A percentile compares a stretch with the other conserved stretches of the same genome.
Conservation (phyloP, 2,888 invertebrate genomes). For the Lepidocyrtoides sp. region DNA sequence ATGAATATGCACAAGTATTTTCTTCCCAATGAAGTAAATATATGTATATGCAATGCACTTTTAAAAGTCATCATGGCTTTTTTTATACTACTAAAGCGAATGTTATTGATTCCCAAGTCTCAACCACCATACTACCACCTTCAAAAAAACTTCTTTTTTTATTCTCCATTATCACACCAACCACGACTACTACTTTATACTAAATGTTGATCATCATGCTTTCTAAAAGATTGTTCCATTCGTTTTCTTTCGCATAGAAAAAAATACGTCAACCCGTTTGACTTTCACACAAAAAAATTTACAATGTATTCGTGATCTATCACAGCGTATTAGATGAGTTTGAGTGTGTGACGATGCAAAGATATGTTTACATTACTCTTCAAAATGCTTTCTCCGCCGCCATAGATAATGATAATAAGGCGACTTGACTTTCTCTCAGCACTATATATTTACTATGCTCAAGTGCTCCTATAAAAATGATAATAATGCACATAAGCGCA, state of each 20-base stretch:
- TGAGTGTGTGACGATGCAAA: not conserved
- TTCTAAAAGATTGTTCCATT: not conserved
- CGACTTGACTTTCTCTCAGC: no score
- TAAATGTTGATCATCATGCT: conserved; percentile 6
- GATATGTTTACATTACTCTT: conserved; percentile 9
- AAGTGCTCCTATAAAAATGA: no score
- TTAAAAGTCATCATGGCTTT: not conserved
- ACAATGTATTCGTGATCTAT: no score
- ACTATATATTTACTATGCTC: no score
- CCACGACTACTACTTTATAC: not conserved
- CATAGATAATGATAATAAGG: not conserved
- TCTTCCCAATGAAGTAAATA: no score
- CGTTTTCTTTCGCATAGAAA: not conserved
- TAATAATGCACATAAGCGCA: no score
- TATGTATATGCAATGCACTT: not conserved
- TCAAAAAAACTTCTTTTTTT: not conserved
- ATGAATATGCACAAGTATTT: no score
- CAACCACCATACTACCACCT: not conserved
- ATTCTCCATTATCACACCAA: conserved; percentile 15
- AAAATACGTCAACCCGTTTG: no score
- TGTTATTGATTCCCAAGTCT: not conserved
- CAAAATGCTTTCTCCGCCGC: not conserved
- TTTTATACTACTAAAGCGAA: no score
- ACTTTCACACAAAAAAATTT: no score
- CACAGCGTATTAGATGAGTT: no score